Evolutionary conservation across 2,797 vertebrate species (phyloP).

Genomic region (Lepus townsendii): DNA sequence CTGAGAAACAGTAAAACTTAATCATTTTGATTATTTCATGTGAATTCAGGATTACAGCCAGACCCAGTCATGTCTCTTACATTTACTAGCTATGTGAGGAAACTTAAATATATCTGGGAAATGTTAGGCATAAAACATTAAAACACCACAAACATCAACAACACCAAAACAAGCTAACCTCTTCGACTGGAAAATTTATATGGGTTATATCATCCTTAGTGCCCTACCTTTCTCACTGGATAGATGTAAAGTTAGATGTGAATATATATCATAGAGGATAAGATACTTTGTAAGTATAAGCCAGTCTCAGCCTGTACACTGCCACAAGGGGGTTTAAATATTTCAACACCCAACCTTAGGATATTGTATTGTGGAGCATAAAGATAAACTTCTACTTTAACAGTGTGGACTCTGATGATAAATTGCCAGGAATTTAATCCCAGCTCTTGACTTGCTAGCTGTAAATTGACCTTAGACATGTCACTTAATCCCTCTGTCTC

Average conservation of each 20-base stretch:
- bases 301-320: background rate
- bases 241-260: background rate
- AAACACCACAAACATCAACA: background rate
- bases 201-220: background rate
- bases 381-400: background rate
- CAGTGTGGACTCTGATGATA: background rate
- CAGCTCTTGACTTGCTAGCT: background rate
- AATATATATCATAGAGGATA: background rate
- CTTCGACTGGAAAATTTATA: background rate
- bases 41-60: background rate
- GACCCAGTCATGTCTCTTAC: background rate
- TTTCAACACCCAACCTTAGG: background rate
- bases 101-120: background rate
- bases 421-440: constrained; percentile 3
- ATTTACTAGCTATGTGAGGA: background rate
- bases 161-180: background rate
- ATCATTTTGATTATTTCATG: background rate
- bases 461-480: constrained; percentile 25
- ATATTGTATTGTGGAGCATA: background rate
- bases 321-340: background rate
- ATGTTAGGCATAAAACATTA: background rate
- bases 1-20: background rate
- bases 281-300: background rate
- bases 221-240: background rate
- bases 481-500: constrained; percentile 12